Conservation (phyloP, 2,888 invertebrate genomes). For the Harpalus rubripes region DNA sequence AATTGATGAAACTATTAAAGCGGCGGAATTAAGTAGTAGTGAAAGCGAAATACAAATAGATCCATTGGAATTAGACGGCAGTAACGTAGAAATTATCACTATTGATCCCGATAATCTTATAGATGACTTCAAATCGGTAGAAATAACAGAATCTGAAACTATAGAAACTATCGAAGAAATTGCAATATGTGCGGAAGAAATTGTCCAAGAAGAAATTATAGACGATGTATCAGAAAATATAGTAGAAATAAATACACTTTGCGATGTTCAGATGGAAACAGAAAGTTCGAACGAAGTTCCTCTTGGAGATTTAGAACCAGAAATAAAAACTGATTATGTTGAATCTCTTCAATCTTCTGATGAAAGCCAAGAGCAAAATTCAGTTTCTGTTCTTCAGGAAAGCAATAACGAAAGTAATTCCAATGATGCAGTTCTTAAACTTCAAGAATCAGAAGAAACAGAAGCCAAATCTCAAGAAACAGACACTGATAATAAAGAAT, state of each 20-base stretch:
- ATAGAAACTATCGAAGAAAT: constrained; percentile 58
- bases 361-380: constrained; percentile 57
- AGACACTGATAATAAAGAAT: constrained; percentile 38
- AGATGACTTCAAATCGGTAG: constrained; percentile 60
- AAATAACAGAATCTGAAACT: constrained; percentile 54
- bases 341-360: constrained; percentile 51
- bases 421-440: constrained; percentile 12
- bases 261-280: constrained; percentile 40
- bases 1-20: constrained; percentile 72
- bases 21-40: constrained; percentile 75
- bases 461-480: constrained; percentile 55
- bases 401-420: constrained; percentile 48
- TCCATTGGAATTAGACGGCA: constrained; percentile 53
- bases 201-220: constrained; percentile 65
- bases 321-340: constrained; percentile 33
- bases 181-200: constrained; percentile 60
- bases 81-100: constrained; percentile 57
- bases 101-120: constrained; percentile 62
- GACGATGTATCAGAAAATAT: constrained; percentile 54
- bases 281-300: constrained; percentile 34
- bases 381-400: constrained; percentile 34
- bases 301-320: constrained; percentile 30
- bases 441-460: constrained; percentile 67
- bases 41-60: constrained; percentile 76
- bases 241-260: constrained; percentile 55